Base-by-base conservation (phyloP, 30 jellyfish, hydroid and myxozoan species). In the Pelagia noctiluca region DNA sequence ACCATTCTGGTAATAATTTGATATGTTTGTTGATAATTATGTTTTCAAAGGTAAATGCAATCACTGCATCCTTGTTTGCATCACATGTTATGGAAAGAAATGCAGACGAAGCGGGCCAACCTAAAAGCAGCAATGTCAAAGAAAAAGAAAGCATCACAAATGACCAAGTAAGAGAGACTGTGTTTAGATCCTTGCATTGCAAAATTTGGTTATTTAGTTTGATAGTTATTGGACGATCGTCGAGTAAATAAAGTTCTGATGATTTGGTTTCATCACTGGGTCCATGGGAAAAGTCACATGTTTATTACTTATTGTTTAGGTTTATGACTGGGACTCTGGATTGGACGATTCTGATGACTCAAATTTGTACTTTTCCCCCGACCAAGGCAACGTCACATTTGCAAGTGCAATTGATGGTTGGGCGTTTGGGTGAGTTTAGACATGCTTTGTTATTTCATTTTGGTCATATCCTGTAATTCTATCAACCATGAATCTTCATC, bases 391-490 rank as follows among this genome's bases (percentile, higher is more conserved):
- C 68, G 99, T 95, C 31, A 92, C 78, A 32, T 95, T 95, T 82
- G 88, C 97, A 52, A 89, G 98, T 50, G 98, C 98, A 3, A 88
- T 95, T 24, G 97, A 95, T 67, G 98, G 99, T 3, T 95, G 99
- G 99, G 99, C 98, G 0, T 95, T 95, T 68, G 93, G 99, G 99
- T 95, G 72, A 0, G 90, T 42, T 28, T 0, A n/a, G n/a, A n/a
- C n/a, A n/a, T n/a, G n/a, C n/a, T n/a, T n/a, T n/a, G n/a, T n/a
- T n/a, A n/a, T n/a, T n/a, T n/a, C n/a, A n/a, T n/a, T n/a, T n/a
- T n/a, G n/a, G n/a, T n/a, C n/a, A n/a, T n/a, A n/a, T n/a, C n/a
- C n/a, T n/a, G n/a, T n/a, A n/a, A n/a, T n/a, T n/a, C n/a, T n/a
- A n/a, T n/a, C n/a, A n/a, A n/a, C n/a, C n/a, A n/a, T n/a, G n/a